These are phyloP conservation scores for Hippocampus abdominalis DNA, from an alignment of 2,113 vertebrate genomes.

Conservation along the genomic window DNA sequence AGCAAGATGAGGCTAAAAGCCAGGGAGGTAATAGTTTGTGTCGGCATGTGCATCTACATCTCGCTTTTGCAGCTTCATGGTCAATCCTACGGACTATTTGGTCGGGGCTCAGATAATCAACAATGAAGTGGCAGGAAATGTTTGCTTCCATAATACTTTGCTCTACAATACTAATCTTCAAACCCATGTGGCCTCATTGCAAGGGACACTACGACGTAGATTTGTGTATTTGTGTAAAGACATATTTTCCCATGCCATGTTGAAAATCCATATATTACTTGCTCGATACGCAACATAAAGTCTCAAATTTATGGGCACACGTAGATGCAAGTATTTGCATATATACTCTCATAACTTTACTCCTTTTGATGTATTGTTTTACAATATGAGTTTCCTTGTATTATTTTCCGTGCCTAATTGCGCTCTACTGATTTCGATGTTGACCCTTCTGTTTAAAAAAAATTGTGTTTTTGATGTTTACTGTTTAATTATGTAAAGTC, in stretches of 20 bases:
- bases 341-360: neutral
- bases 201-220: neutral
- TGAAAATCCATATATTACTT: neutral
- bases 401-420: too few relatives aligned
- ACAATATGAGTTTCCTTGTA: too few relatives aligned
- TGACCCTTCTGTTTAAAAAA: too few relatives aligned
- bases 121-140: constrained; percentile 2
- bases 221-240: neutral
- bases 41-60: neutral
- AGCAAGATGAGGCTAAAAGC: constrained; percentile 25
- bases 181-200: neutral
- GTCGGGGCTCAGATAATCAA: neutral
- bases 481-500: too few relatives aligned
- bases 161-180: neutral
- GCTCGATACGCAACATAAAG: neutral
- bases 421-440: too few relatives aligned
- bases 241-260: neutral
- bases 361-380: neutral
- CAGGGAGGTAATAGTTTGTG: neutral
- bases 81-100: neutral
- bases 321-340: neutral
- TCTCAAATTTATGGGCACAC: neutral
- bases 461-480: too few relatives aligned
- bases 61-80: neutral
- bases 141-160: neutral